Conservation (phyloP, 37 sponge, comb jelly and placozoan genomes). For the Theonella swinhoei region DNA sequence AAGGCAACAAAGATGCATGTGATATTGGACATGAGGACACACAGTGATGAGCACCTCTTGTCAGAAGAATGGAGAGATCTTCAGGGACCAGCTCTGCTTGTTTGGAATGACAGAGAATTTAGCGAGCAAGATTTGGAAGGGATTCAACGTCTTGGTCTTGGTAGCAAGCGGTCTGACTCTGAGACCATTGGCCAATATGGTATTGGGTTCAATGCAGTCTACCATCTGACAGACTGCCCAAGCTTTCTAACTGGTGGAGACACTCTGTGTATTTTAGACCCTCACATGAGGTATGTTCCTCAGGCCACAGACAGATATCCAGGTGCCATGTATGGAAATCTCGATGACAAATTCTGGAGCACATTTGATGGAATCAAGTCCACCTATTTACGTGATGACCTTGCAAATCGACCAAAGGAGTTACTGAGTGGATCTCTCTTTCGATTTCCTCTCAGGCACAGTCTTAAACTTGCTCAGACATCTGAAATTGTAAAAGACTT, state of each 20-base stretch:
- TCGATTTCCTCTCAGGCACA: constrained; percentile 68
- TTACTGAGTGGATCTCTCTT: constrained; percentile 62
- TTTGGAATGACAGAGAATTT: constrained; percentile 68
- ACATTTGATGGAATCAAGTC: constrained; percentile 28
- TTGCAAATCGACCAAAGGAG: constrained; percentile 17
- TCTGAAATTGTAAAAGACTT: constrained; percentile 32
- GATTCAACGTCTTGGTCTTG: constrained; percentile 62
- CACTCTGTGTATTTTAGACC: constrained; percentile 46
- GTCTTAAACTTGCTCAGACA: neutral
- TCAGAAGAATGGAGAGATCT: constrained; percentile 64
- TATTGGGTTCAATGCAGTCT: constrained; percentile 79
- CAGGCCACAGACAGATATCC: constrained; percentile 9
- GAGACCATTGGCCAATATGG: constrained; percentile 72
- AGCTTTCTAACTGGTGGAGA: constrained; percentile 51
- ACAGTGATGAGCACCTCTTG: neutral
- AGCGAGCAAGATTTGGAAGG: constrained; percentile 63
- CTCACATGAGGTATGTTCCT: constrained; percentile 38
- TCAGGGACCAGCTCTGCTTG: constrained; percentile 75
- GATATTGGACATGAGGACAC: constrained; percentile 54
- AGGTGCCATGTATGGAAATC: constrained; percentile 1
- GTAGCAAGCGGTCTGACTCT: constrained; percentile 53
- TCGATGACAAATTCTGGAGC: constrained; percentile 7
- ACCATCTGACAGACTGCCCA: constrained; percentile 82
- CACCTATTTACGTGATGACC: constrained; percentile 25
- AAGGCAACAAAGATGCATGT: constrained; percentile 75